phyloP scores from a whole-genome alignment of 2,113 vertebrate species.

The Pelusios castaneus region DNA sequence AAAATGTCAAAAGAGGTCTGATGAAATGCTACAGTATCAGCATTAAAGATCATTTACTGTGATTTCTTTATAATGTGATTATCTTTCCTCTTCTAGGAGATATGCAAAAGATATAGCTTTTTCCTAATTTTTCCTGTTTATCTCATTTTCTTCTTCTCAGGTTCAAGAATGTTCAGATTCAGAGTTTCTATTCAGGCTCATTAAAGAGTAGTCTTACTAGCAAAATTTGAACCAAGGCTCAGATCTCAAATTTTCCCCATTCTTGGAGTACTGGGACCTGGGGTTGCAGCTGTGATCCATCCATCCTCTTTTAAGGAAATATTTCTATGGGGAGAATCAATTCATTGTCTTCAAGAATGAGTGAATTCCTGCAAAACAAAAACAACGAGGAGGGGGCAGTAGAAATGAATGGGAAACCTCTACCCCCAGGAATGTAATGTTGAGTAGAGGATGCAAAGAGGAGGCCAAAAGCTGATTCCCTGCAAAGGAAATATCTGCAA shows the following conservation, averaged over 20 bases:
- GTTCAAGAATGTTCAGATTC: not conserved
- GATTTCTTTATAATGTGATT: not conserved
- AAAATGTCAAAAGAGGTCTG: not conserved
- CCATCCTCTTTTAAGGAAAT: not conserved
- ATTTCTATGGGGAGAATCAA: conserved; percentile 28
- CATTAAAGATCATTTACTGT: not conserved
- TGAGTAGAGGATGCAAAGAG: conserved; percentile 10
- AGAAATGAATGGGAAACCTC: conserved; percentile 11
- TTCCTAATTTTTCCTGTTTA: not conserved
- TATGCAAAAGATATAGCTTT: not conserved
- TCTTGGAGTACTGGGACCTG: not conserved
- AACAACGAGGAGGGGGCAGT: not conserved
- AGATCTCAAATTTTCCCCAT: not conserved
- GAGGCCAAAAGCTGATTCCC: not conserved
- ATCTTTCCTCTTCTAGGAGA: not conserved
- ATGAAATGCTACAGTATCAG: not conserved
- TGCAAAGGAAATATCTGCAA: conserved; percentile 51
- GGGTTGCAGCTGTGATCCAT: too few species aligned
- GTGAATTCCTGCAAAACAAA: not conserved
- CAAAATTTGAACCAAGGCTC: not conserved
- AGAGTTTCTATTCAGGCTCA: conserved; percentile 6
- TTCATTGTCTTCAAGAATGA: not conserved
- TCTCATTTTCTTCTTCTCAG: not conserved
- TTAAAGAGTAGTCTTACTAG: not conserved
- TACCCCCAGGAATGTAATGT: not conserved